phyloP scores from a whole-genome alignment of 2,113 vertebrate genomes.

The Clinocottus analis region DNA sequence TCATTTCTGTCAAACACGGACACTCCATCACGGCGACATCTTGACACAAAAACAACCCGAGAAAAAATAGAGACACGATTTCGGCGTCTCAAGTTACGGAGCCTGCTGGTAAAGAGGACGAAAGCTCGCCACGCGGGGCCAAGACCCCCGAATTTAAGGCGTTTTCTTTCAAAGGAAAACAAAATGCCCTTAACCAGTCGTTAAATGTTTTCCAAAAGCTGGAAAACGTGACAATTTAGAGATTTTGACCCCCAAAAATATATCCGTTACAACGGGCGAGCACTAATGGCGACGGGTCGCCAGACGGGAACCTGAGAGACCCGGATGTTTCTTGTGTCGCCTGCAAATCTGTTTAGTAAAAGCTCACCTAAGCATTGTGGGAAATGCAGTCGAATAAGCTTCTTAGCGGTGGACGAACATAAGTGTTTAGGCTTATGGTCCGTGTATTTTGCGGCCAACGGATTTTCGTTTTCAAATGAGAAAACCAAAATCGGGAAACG shows the following conservation, averaged over 20 bases:
- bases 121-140: constrained; percentile 76
- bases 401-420: not conserved
- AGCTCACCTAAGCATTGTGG: constrained; percentile 41
- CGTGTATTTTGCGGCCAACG: no score
- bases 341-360: constrained; percentile 25
- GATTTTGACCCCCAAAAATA: constrained; percentile 56
- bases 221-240: constrained; percentile 62
- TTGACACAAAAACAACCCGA: constrained; percentile 79
- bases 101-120: constrained; percentile 54
- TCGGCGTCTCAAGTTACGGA: constrained; percentile 80
- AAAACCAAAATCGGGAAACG: no score
- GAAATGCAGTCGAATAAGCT: constrained; percentile 59
- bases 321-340: constrained; percentile 82
- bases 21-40: constrained; percentile 98
- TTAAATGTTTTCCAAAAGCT: constrained; percentile 65
- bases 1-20: constrained; percentile 92
- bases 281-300: constrained; percentile 90
- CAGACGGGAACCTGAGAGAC: constrained; percentile 80
- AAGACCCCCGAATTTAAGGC: constrained; percentile 61
- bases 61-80: constrained; percentile 82
- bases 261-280: constrained; percentile 22
- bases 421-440: not conserved
- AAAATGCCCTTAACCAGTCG: constrained; percentile 60
- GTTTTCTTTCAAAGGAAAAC: constrained; percentile 60
- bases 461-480: no score